Evolutionary conservation across 2,888 invertebrate species (phyloP).

Genomic region (Caenorhabditis angaria): DNA sequence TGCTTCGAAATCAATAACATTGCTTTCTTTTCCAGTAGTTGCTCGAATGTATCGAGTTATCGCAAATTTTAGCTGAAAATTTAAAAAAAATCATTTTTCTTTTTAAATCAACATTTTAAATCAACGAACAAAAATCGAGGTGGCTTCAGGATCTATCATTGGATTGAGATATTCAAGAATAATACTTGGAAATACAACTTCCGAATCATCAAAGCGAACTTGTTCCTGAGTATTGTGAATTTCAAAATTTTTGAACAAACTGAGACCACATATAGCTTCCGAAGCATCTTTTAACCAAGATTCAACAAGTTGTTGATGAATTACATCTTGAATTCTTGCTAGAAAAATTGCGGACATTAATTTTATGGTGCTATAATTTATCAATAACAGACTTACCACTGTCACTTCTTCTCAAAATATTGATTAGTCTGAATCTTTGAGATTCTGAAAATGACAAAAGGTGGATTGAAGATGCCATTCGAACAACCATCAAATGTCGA

Average conservation of each 20-base stretch:
- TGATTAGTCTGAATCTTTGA: constrained; percentile 29
- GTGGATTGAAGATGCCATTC: constrained; percentile 26
- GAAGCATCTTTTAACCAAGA: constrained; percentile 28
- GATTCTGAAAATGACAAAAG: constrained; percentile 21
- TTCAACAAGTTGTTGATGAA: constrained; percentile 30
- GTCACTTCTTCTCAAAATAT: constrained; percentile 23
- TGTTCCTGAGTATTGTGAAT: not conserved
- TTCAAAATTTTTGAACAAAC: not conserved
- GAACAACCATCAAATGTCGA: constrained; percentile 13
- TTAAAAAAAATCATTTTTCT: not conserved
- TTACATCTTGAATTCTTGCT: constrained; percentile 24
- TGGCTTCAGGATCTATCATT: constrained; percentile 13
- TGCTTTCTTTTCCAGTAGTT: not conserved
- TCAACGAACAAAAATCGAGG: constrained; percentile 19
- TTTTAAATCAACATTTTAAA: not conserved
- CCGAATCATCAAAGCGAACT: not conserved
- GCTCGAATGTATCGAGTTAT: constrained; percentile 13
- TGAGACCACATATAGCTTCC: not conserved
- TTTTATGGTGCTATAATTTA: not conserved
- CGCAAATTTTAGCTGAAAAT: constrained; percentile 28
- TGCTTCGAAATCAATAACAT: constrained; percentile 14
- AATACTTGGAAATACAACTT: constrained; percentile 16
- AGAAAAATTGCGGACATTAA: constrained; percentile 5
- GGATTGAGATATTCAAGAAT: constrained; percentile 35
- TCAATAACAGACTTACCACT: constrained; percentile 16